These are phyloP conservation scores for Elmis aenea DNA, from an alignment of 2,888 invertebrate species.

Conservation along the genomic window DNA sequence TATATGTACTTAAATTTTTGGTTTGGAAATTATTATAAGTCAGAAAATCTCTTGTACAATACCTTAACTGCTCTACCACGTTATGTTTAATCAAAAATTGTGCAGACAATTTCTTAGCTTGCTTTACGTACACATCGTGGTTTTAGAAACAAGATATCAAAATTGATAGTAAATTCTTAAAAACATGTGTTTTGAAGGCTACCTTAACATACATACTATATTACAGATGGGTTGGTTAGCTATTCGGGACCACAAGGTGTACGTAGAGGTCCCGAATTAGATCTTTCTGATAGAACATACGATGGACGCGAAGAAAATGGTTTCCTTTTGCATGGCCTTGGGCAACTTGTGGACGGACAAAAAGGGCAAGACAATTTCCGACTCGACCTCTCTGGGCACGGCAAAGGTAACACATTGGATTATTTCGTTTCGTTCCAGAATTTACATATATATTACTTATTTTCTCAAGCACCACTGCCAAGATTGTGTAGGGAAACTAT, in stretches of 20 bases:
- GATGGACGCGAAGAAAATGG: constrained; percentile 65
- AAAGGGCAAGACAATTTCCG: constrained; percentile 71
- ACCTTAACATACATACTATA: no score
- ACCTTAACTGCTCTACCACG: no score
- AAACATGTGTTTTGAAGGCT: no score
- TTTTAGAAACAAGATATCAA: no score
- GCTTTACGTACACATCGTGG: no score
- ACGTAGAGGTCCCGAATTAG: constrained; percentile 65
- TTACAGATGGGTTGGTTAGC: constrained; percentile 67
- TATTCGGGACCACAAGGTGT: constrained; percentile 76
- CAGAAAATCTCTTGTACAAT: no score
- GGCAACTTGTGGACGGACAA: constrained; percentile 73
- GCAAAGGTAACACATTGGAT: constrained; percentile 53
- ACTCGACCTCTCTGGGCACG: constrained; percentile 59
- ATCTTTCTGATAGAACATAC: constrained; percentile 73
- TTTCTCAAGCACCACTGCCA: constrained; percentile 23
- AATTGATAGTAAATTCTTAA: no score
- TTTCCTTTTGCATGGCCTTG: constrained; percentile 65
- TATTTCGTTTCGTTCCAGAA: constrained; percentile 26
- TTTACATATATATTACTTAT: constrained; percentile 40
- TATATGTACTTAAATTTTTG: no score
- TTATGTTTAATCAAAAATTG: no score
- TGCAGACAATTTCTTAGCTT: no score
- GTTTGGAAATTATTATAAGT: no score
- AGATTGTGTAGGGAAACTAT: constrained; percentile 32